Evolutionary conservation across 2,888 invertebrate species (phyloP), one percentile per base, ranked within the genome.

Genomic region (Podabrus alpinus): DNA sequence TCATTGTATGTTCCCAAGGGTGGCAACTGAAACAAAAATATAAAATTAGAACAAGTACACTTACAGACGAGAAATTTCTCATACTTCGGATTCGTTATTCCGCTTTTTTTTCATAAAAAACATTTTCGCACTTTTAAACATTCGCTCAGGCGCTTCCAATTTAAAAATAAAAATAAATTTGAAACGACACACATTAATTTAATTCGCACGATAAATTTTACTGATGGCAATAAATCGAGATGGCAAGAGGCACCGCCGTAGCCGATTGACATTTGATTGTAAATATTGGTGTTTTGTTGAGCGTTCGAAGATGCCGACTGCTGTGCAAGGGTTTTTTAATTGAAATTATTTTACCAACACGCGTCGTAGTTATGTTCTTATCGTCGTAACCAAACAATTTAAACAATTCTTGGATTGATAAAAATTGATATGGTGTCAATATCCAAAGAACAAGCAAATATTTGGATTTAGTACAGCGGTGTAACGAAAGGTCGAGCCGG

Each of bases 1-100:
- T 86, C 86, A 81, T 86, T 86, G 82, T 83, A 85, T 75, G 86
- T 86, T 77, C 86, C 86, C 80, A 86, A 79, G 73, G 84, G 84
- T 75, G 86, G 86, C 79, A 86, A 81, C 86, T 86, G 85, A 80
- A 86, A 86, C 81, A 84, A 84, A 83, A 80, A 66, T 73, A 78
- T n/a, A 79, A 59, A 17, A 45, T 68, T 67, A 67, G 15, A 15
- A 24, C n/a, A n/a, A n/a, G n/a, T n/a, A n/a, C n/a, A n/a, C n/a
- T n/a, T n/a, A n/a, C n/a, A n/a, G n/a, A n/a, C n/a, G n/a, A n/a
- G 29, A n/a, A 29, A 29, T 5, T n/a, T n/a, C 4, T n/a, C n/a
- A 5, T 45, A 45, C 45, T 45, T 7, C n/a, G 9, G 7, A n/a
- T 45, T 45, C 7, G 45, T 9, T n/a, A 45, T 45, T 45, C 9